Evolutionary conservation across 2,888 invertebrate genomes (phyloP), one percentile per base, ranked within the genome.

Genomic region (Calliscelio sp.): DNA sequence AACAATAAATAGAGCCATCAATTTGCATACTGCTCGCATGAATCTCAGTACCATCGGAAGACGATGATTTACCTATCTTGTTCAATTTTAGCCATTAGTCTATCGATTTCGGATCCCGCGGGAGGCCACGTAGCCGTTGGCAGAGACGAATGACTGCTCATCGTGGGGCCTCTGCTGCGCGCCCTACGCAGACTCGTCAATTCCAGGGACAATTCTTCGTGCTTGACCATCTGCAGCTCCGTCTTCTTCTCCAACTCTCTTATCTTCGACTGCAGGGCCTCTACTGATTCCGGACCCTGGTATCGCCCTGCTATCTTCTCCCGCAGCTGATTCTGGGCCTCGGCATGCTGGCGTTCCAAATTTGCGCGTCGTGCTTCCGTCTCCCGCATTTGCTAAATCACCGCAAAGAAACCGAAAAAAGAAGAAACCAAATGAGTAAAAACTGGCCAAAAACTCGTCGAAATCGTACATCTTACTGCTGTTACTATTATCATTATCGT

Each of bases 71-170:
- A 91, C 90, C 89, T 92, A 81, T 95, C 95, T 92, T 98, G 98
- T 94, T 98, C 98, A 91, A 98, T 97, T 94, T 98, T 98, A 88
- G 98, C 98, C 97, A 98, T 98, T 93, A 98, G 97, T 91, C 97
- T 95, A 93, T 98, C 98, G 93, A 98, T 98, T 94, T 98, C 98
- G 49, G 96, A 95, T 86, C 95, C 95, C 88, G 93, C 92, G 11
- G 93, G 92, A 55, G 93, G 92, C 92, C 94, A 94, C 90, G 94
- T 94, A 81, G 91, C 90, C 84, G 91, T 94, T 91, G 92, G 92
- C 89, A 89, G 75, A 66, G 92, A 91, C 88, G 93, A 89, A 90
- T 85, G 84, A 93, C 93, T 86, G 92, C 93, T 88, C 91, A 89
- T 85, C 53, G 89, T 89, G 22, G 93, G 92, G 24, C 93, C 93